phyloP scores from a whole-genome alignment of 2,888 invertebrate genomes.

The Dicranocentrus wangi region DNA sequence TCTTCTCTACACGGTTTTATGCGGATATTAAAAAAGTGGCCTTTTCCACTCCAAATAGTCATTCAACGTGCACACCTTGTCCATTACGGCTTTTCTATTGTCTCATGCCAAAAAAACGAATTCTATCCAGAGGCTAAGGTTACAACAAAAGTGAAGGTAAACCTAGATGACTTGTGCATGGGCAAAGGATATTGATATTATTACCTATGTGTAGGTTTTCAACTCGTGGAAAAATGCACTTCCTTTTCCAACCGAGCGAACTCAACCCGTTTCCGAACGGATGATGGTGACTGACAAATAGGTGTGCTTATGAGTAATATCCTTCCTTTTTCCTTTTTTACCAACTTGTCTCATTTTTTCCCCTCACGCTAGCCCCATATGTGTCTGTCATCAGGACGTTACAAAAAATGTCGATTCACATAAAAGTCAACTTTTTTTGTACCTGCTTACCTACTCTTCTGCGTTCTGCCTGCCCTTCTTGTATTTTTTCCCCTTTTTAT shows the following conservation, averaged over 20 bases:
- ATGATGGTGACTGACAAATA: slow-evolving; percentile 55
- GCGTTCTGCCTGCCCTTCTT: slow-evolving; percentile 16
- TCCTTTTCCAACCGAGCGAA: slow-evolving; percentile 42
- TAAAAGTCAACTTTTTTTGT: slow-evolving; percentile 25
- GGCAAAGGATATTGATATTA: too few species aligned
- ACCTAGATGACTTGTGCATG: too few species aligned
- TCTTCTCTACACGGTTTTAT: neutral
- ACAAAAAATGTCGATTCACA: too few species aligned
- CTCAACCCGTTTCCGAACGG: slow-evolving; percentile 43
- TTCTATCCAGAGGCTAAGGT: too few species aligned
- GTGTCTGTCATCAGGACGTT: neutral
- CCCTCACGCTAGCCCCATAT: neutral
- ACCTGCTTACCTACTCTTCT: slow-evolving; percentile 20
- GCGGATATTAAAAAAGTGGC: slow-evolving; percentile 1
- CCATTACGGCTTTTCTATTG: too few species aligned
- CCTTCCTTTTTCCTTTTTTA: slow-evolving; percentile 36
- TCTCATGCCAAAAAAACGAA: too few species aligned
- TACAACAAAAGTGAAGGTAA: too few species aligned
- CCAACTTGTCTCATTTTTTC: neutral
- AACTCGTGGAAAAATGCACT: slow-evolving; percentile 51
- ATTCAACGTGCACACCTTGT: neutral
- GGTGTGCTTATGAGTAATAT: slow-evolving; percentile 52
- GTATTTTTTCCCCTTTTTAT: slow-evolving; percentile 52
- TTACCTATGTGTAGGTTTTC: too few species aligned
- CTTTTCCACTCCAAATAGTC: neutral